phyloP scores from a whole-genome alignment of 2,113 vertebrate genomes.

The Carassius gibelio region DNA sequence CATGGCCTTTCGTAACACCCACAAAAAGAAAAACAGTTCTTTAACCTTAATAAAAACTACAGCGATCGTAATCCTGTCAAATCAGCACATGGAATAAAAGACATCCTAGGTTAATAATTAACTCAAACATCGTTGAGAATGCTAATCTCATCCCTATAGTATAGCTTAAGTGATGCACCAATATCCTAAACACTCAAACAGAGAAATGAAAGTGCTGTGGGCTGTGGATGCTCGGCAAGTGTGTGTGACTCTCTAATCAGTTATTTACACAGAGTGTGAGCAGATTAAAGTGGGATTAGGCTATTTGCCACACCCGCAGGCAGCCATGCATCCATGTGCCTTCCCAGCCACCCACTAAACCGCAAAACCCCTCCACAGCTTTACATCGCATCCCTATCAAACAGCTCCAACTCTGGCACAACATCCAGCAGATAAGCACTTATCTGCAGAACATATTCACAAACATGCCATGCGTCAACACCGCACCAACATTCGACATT shows the following conservation, averaged over 20 bases:
- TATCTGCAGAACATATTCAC: conserved; percentile 13
- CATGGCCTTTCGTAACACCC: background rate
- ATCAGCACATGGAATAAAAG: background rate
- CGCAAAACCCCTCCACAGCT: background rate
- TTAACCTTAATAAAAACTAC: background rate
- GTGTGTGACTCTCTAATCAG: conserved; percentile 42
- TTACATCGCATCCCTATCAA: conserved; percentile 6
- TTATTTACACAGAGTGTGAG: conserved; percentile 49
- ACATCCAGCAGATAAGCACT: conserved; percentile 36
- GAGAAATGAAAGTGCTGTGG: conserved; percentile 31
- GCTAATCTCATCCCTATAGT: conserved; percentile 12
- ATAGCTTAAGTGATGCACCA: conserved; percentile 13
- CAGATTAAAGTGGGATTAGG: conserved; percentile 60
- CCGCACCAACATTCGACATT: background rate
- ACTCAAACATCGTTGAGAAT: conserved; percentile 18
- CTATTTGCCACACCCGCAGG: conserved; percentile 48
- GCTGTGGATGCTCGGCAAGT: conserved; percentile 37
- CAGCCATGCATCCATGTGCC: conserved; percentile 35
- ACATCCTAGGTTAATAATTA: conserved; percentile 3
- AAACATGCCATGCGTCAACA: background rate
- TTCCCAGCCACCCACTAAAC: conserved; percentile 18
- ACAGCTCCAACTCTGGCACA: conserved; percentile 18
- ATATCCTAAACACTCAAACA: conserved; percentile 17
- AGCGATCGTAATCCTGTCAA: conserved; percentile 1
- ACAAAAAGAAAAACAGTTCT: background rate